A percentile compares a stretch with the other conserved stretches of the same genome.
Evolutionary conservation across 2,888 invertebrate genomes (phyloP).

Genomic region (Troides aeacus): DNA sequence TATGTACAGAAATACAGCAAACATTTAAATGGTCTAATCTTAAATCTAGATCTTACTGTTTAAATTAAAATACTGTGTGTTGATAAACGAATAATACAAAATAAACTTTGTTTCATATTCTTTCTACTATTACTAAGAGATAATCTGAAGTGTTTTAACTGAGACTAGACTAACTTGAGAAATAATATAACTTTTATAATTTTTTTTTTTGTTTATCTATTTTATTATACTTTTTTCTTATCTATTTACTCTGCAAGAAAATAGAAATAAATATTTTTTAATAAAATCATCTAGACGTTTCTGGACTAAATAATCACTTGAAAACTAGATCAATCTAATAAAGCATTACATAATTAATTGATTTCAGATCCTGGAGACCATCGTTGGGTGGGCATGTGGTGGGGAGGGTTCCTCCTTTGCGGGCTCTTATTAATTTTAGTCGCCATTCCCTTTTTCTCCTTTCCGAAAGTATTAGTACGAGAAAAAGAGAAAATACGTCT

Average conservation of each 20-base stretch:
- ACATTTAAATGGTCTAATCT: neutral
- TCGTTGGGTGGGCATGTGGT: constrained; percentile 96
- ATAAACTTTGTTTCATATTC: too few relatives aligned
- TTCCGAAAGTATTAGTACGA: constrained; percentile 89
- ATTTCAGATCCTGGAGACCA: constrained; percentile 88
- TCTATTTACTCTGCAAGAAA: too few relatives aligned
- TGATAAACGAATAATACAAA: too few relatives aligned
- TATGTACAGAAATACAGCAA: neutral
- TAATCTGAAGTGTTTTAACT: too few relatives aligned
- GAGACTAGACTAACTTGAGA: neutral
- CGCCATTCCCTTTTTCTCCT: constrained; percentile 95
- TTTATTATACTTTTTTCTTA: too few relatives aligned
- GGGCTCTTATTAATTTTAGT: constrained; percentile 91
- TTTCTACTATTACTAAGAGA: too few relatives aligned
- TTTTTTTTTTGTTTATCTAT: too few relatives aligned
- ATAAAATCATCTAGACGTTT: too few relatives aligned
- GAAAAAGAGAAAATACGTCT: constrained; percentile 91
- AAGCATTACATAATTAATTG: neutral
- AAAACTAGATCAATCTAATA: too few relatives aligned
- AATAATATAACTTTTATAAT: neutral
- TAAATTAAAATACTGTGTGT: neutral
- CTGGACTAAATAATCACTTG: too few relatives aligned
- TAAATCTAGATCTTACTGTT: neutral
- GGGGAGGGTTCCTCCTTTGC: constrained; percentile 96
- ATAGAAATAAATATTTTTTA: too few relatives aligned